Base-by-base conservation (phyloP, 1,140 invertebrate species). In the Anoplolepis gracilipes region DNA sequence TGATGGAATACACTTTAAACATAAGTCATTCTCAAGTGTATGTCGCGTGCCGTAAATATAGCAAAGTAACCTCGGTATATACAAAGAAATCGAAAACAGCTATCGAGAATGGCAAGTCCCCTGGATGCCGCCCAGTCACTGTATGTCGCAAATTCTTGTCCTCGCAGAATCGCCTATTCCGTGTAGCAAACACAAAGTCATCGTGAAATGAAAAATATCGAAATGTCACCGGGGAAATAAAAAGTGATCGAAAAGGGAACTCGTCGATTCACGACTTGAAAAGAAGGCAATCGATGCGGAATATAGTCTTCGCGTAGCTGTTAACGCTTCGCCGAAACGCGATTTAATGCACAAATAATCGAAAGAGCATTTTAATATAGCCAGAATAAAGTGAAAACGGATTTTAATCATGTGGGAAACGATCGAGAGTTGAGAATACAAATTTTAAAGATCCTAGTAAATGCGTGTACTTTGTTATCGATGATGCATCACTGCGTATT, bases 171-270 rank as follows among this genome's bases (percentile, higher is more conserved):
- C 55, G 78, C 53, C 22, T 36, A 13, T 65, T 22, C 42, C 64
- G 25, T 78, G 19, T 72, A 33, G 36, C 33, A 59, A 81, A 30
- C 53, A 55, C 46, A 16, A 25, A 69, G 53, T 55, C 39, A 46
- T 69, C 53, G 16, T 46, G 72, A 59, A 82, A 82, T 73, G n/a
- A 82, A 82, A 82, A 82, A 73, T 72, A 81, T 39, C 53, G 28
- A 73, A 72, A 82, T 19, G 36, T 73, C 78, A 30, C 78, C n/a
- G 65, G 78, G 53, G 65, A 81, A 81, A 81, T 82, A 82, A 82
- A 82, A 82, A 39, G 72, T 46, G 36, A 36, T 7, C 55, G 70
- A 72, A 82, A 82, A 73, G 55, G 4, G 13, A 30, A 2, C 2
- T 11, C 36, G 19, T 42, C 33, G 49, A 55, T 13, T 25, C 16